Evolutionary conservation across 1,140 invertebrate genomes (phyloP).

Genomic region (Bombus waltoni): DNA sequence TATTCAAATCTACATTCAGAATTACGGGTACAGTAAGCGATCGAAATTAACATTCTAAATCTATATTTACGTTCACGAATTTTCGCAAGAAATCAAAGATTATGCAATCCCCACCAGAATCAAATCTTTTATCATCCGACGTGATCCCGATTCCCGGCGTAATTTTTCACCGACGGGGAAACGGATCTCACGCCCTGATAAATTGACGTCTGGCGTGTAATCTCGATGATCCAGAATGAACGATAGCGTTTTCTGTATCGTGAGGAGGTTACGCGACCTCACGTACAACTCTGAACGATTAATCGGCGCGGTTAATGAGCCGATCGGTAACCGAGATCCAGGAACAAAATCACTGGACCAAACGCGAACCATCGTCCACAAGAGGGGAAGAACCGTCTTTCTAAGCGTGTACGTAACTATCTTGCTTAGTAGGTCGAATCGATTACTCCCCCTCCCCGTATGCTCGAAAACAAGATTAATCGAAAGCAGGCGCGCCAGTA

Average conservation of each 20-base stretch:
- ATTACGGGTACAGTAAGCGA: no score
- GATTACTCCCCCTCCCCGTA: conserved; percentile 14
- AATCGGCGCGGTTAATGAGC: conserved; percentile 25
- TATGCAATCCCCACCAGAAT: no score
- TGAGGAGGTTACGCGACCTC: conserved; percentile 5
- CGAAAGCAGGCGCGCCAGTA: background rate
- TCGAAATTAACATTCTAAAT: background rate
- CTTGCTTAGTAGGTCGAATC: conserved; percentile 43
- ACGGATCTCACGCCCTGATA: background rate
- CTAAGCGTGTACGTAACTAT: conserved; percentile 5
- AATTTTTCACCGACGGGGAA: background rate
- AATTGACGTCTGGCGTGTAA: background rate
- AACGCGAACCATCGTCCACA: background rate
- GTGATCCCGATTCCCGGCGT: background rate
- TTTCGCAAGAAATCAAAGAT: background rate
- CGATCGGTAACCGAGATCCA: conserved; percentile 25
- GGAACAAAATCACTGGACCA: conserved; percentile 11
- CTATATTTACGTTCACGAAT: background rate
- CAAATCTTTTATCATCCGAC: no score
- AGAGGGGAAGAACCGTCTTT: conserved; percentile 8
- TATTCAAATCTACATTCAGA: background rate
- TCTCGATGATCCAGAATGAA: background rate
- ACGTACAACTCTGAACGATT: conserved; percentile 5
- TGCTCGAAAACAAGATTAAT: conserved; percentile 43
- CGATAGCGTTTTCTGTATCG: background rate